Evolutionary conservation across 1,140 invertebrate species (phyloP), one percentile per base, ranked within the genome.

Genomic region (Chrysopa pallens): DNA sequence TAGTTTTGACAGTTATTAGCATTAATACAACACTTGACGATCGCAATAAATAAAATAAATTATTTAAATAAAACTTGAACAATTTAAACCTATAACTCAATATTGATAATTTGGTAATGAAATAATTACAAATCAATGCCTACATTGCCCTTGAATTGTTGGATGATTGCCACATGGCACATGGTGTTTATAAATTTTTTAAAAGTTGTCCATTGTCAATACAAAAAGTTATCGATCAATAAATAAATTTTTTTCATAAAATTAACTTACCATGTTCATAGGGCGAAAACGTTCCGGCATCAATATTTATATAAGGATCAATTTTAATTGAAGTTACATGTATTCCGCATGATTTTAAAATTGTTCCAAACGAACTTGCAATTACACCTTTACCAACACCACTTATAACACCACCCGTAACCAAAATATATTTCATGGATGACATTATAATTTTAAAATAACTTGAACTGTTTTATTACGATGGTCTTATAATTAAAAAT

Each of bases 281-380:
- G 0, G 94, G 94, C 2, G 91, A 96, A 69, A 98, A 98, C 35
- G 93, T 97, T 48, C 93, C 93, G 51, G 94, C 94, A 67, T 98
- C 94, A 48, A 97, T 92, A 63, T 98, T 98, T 40, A 98, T 90
- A 58, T 98, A 98, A 0, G 94, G 94, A 63, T 98, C 94, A 55
- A 98, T 98, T 73, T 98, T 98, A 51, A 98, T 98, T 11, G 88
- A 86, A 15, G 93, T 96, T 4, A 97, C 91, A 57, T 81, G 72
- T 38, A 95, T 78, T 5, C 89, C 90, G 58, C 83, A 88, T 46
- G 83, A 80, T 68, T 95, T 95, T 5, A 98, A 67, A 49, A 98
- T 80, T 15, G 91, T 90, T 11, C 94, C 94, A 58, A 98, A 81
- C 44, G 88, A 92, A 59, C 88, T 93, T 8, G 93, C 86, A 51